These are phyloP conservation scores for Melanchra persicariae DNA, from an alignment of 2,888 invertebrate species.

Conservation along the genomic window DNA sequence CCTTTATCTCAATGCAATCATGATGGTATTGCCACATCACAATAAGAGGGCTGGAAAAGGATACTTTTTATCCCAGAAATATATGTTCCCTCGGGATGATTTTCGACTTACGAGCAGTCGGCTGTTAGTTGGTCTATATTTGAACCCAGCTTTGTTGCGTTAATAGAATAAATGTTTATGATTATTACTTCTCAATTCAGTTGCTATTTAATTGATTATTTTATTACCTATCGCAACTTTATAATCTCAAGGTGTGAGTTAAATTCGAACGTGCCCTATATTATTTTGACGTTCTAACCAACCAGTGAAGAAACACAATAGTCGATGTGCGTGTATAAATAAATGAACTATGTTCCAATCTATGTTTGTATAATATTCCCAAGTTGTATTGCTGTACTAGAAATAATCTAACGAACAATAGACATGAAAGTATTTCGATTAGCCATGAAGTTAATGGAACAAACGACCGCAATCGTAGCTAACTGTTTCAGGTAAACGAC, in stretches of 20 bases:
- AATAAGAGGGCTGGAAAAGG: too few relatives aligned
- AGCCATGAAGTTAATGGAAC: conserved; percentile 31
- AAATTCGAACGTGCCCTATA: conserved; percentile 1
- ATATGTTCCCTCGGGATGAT: too few relatives aligned
- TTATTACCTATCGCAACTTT: conserved; percentile 8
- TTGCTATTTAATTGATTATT: conserved; percentile 2
- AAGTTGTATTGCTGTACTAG: conserved; percentile 28
- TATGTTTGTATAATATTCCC: conserved; percentile 41
- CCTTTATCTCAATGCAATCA: too few relatives aligned
- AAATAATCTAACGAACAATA: conserved; percentile 53
- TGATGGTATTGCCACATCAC: too few relatives aligned
- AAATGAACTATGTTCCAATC: conserved; percentile 25
- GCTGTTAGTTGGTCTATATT: not conserved
- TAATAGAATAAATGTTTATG: conserved; percentile 12
- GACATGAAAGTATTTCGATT: conserved; percentile 37
- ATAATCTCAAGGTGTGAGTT: conserved; percentile 19
- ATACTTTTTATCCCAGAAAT: too few relatives aligned
- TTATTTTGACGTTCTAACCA: conserved; percentile 12
- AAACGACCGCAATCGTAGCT: conserved; percentile 17
- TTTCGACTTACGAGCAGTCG: too few relatives aligned
- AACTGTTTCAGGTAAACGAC: conserved; percentile 5
- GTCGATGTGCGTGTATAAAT: not conserved
- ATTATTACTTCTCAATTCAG: conserved; percentile 11
- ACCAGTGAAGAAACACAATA: conserved; percentile 16
- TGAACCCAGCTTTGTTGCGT: not conserved